Evolutionary conservation across 2,113 vertebrate species (phyloP), one percentile per base, ranked within the genome.

Genomic region (Neotragus moschatus): DNA sequence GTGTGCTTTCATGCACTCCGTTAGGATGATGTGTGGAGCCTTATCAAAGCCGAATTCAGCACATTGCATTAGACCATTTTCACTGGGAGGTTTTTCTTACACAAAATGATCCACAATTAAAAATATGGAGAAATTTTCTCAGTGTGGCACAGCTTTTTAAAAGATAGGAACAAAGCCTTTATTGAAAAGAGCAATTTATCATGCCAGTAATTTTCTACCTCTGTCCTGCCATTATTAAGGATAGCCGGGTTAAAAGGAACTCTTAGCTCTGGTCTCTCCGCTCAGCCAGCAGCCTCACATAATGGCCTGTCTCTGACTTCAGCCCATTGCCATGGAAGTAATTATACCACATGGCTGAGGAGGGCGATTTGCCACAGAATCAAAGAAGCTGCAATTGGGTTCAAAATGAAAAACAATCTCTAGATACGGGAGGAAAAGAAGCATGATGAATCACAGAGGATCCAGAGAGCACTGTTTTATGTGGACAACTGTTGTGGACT

Each of bases 61-160:
- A 21, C 73, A 70, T 63, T 90, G 97, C 87, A 96, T 91, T 80
- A 96, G 84, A 49, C 79, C 43, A 36, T 93, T 97, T 93, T 96
- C 86, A 58, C 60, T 23, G 85, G 55, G 61, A 97, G 63, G 63
- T 77, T 95, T 96, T 97, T 85, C 89, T 97, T 90, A 75, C 82
- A 47, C 73, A 96, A 97, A 97, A 98, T 97, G 79, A 96, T 94
- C 86, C 75, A 80, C 88, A 97, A 98, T 98, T 97, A 97, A 97
- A 98, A 96, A 94, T 28, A 25, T 17, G 80, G 88, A 95, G 93
- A 98, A 56, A 75, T 96, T 97, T 96, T 96, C 86, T 70, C 91
- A 47, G 79, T 47, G 55, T 85, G 93, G 61, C 43, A 66, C 75
- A 82, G 94, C 81, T 92, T 96, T 97, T 92, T 90, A 94, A 97